These are phyloP conservation scores for Drosophila imparisetae DNA, from an alignment of 2,888 invertebrate genomes.

Conservation along the genomic window DNA sequence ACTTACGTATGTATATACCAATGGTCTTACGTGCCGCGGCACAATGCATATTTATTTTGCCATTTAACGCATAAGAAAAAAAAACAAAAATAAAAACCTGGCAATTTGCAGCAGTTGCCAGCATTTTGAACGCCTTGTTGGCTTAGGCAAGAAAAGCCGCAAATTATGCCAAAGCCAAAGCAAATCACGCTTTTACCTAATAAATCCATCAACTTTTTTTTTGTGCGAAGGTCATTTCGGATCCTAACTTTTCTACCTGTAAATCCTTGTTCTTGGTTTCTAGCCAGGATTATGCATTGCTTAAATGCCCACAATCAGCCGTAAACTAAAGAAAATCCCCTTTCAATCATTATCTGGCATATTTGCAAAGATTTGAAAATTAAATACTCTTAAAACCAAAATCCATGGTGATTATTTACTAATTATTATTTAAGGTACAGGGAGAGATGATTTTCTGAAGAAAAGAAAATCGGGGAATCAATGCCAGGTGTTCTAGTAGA, in stretches of 20 bases:
- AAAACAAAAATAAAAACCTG: conserved; percentile 14
- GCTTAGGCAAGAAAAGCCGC: conserved; percentile 53
- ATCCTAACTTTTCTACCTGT: neutral
- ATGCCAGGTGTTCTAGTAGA: neutral
- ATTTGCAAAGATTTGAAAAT: conserved; percentile 58
- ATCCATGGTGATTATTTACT: neutral
- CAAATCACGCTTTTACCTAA: conserved; percentile 57
- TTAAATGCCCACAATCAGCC: conserved; percentile 43
- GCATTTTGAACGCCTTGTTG: conserved; percentile 24
- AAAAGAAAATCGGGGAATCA: neutral
- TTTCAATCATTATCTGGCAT: conserved; percentile 27
- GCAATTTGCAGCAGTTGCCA: conserved; percentile 19
- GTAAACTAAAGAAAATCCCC: conserved; percentile 14
- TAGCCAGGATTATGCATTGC: conserved; percentile 11
- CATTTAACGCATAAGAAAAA: conserved; percentile 55
- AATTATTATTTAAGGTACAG: conserved; percentile 1
- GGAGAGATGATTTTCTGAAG: neutral
- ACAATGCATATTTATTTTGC: conserved; percentile 58
- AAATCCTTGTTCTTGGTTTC: conserved; percentile 24
- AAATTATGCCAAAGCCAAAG: conserved; percentile 66
- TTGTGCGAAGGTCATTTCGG: conserved; percentile 36
- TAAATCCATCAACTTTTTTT: conserved; percentile 61
- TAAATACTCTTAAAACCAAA: neutral
- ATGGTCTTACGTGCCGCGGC: conserved; percentile 17
- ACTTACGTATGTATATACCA: conserved; percentile 5